Conservation (phyloP, 2,797 vertebrate species). For the Nothura maculosa region DNA sequence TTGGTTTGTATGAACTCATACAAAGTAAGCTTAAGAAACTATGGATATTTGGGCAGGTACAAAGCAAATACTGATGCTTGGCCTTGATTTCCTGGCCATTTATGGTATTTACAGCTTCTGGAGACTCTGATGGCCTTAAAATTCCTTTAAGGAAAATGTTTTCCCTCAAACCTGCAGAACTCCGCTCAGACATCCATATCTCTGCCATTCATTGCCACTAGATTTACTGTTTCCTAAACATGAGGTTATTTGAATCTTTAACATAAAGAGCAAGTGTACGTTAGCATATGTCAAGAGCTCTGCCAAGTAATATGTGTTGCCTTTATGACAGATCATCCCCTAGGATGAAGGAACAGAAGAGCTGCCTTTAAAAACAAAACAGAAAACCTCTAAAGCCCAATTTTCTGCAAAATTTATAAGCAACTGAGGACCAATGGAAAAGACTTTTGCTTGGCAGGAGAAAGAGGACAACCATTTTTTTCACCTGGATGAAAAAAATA, state of each 20-base stretch:
- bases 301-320: too few species aligned
- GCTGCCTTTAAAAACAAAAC: neutral
- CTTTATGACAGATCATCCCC: neutral
- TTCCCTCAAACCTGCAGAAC: neutral
- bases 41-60: neutral
- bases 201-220: neutral
- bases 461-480: neutral
- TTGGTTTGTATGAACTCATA: neutral
- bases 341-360: neutral
- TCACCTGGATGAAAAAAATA: neutral
- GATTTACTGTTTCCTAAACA: neutral
- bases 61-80: neutral
- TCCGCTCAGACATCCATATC: neutral
- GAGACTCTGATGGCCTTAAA: neutral
- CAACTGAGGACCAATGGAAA: neutral
- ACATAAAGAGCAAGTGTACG: neutral
- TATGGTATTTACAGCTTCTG: neutral
- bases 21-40: neutral
- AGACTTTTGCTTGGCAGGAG: neutral
- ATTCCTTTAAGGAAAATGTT: neutral
- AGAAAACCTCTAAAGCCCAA: neutral
- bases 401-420: neutral
- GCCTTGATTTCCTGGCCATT: neutral
- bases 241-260: neutral
- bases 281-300: too few species aligned